Percentiles rank a stretch among this genome's conserved stretches.
Conservation (phyloP, 2,888 invertebrate genomes). For the Pristionchus exspectatus region DNA sequence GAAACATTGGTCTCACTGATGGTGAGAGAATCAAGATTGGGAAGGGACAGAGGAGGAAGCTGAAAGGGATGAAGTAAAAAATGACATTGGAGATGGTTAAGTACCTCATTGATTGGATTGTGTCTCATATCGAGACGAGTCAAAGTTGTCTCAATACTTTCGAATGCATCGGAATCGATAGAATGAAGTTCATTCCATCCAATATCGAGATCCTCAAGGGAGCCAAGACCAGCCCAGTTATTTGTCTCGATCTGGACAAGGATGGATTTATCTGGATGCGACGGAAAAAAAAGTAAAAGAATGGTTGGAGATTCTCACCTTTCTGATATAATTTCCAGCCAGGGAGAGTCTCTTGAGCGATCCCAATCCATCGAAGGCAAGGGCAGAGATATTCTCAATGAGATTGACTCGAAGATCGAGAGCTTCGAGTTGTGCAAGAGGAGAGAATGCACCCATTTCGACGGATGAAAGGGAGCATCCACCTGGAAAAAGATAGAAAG, state of each 20-base stretch:
- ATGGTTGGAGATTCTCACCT: constrained; percentile 37
- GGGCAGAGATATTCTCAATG: constrained; percentile 86
- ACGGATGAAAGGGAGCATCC: constrained; percentile 81
- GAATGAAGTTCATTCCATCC: constrained; percentile 83
- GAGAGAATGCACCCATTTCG: constrained; percentile 88
- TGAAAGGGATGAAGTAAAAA: background rate
- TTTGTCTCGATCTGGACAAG: constrained; percentile 84
- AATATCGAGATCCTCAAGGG: constrained; percentile 89
- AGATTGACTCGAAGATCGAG: constrained; percentile 90
- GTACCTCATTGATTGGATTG: constrained; percentile 63
- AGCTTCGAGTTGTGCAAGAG: constrained; percentile 87
- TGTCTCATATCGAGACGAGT: constrained; percentile 67
- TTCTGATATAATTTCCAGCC: constrained; percentile 81
- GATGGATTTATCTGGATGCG: background rate
- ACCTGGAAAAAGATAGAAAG: constrained; percentile 58
- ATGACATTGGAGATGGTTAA: background rate
- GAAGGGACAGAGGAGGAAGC: constrained; percentile 39
- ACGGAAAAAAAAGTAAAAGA: no score
- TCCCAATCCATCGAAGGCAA: constrained; percentile 89
- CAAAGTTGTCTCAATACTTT: constrained; percentile 62
- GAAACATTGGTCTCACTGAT: constrained; percentile 57
- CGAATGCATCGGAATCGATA: constrained; percentile 67
- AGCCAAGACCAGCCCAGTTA: constrained; percentile 89
- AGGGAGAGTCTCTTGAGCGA: constrained; percentile 90
- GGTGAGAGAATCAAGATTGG: constrained; percentile 16